Conservation (phyloP, 2,797 vertebrate species). For the Octomys mimax region DNA sequence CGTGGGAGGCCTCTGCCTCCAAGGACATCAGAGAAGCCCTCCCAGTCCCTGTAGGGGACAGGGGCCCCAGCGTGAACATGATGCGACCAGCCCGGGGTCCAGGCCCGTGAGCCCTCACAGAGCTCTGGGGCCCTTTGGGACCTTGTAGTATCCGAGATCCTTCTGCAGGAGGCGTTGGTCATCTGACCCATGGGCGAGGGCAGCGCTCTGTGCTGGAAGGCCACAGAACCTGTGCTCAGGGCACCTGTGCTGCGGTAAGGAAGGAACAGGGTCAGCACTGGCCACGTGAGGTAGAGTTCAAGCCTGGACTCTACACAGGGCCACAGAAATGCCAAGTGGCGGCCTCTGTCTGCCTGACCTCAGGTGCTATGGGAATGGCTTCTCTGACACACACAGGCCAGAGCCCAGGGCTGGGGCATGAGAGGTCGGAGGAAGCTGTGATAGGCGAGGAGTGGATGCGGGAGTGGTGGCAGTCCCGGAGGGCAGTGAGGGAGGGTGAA, state of each 20-base stretch:
- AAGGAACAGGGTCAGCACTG: no score
- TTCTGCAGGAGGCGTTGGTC: neutral
- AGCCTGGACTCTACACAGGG: neutral
- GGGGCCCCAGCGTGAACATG: neutral
- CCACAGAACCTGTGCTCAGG: neutral
- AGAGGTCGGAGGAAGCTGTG: neutral
- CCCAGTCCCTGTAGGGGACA: neutral
- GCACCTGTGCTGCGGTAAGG: neutral
- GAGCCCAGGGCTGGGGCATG: accelerated
- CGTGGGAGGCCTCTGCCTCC: neutral
- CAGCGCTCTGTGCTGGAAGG: neutral
- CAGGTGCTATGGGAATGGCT: neutral
- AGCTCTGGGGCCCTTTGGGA: neutral
- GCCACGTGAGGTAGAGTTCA: neutral
- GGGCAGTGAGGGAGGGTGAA: accelerated
- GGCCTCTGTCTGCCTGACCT: neutral
- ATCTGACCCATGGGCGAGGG: accelerated
- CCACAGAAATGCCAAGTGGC: neutral
- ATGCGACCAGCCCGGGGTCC: neutral
- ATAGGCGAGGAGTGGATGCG: no score
- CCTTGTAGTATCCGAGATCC: neutral
- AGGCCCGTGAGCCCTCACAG: neutral
- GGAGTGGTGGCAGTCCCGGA: neutral
- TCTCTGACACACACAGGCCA: neutral
- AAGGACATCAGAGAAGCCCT: neutral